Conservation (phyloP, 2,113 vertebrate genomes). For the Gymnobelideus leadbeateri region DNA sequence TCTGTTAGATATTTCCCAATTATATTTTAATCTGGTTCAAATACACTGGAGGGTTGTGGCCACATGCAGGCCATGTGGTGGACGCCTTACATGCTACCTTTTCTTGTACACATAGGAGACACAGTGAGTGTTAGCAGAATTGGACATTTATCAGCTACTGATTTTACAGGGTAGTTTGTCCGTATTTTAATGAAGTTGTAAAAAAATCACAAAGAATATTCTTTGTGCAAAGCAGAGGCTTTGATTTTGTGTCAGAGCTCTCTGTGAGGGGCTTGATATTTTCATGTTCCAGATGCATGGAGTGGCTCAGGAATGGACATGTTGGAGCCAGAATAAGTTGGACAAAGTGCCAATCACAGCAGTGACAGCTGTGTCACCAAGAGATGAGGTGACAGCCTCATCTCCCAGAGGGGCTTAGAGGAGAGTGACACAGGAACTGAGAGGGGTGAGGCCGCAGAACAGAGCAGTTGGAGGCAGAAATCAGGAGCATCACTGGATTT, state of each 20-base stretch:
- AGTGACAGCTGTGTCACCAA: background rate
- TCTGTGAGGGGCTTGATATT: background rate
- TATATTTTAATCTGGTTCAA: background rate
- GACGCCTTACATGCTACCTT: background rate
- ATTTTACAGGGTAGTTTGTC: background rate
- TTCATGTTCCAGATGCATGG: background rate
- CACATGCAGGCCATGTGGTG: background rate
- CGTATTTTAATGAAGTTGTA: background rate
- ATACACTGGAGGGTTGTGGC: background rate
- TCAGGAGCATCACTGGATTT: background rate
- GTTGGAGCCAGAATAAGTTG: background rate
- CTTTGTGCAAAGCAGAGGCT: background rate
- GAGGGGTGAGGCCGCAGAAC: background rate
- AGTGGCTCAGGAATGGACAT: background rate
- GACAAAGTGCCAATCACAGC: no score
- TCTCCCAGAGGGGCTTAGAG: no score
- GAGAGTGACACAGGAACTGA: background rate
- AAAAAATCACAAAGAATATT: background rate
- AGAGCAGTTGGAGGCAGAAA: background rate
- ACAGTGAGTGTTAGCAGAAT: background rate
- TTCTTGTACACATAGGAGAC: background rate
- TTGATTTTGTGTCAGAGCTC: background rate
- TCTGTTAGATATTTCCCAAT: background rate
- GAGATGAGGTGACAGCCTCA: background rate
- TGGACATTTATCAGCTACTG: background rate